A percentile compares a stretch with the other conserved stretches of the same genome.
phyloP scores from a whole-genome alignment of 2,797 vertebrate genomes.

The Bovichtus variegatus region DNA sequence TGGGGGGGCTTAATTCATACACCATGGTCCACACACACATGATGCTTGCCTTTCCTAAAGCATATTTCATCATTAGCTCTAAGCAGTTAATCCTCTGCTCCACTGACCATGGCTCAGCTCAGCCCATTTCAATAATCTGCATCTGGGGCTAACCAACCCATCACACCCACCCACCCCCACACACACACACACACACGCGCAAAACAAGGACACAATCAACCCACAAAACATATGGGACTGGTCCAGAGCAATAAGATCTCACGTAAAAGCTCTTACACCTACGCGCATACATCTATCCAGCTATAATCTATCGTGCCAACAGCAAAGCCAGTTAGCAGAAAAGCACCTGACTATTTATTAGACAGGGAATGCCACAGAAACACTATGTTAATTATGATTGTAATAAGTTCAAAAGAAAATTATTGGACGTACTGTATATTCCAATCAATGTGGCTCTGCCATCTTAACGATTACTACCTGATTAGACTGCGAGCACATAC shows the following conservation, averaged over 20 bases:
- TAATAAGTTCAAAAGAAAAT: neutral
- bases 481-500: neutral
- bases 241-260: slow-evolving; percentile 69
- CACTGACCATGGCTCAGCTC: slow-evolving; percentile 82
- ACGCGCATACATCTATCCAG: slow-evolving; percentile 37
- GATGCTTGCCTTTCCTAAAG: slow-evolving; percentile 68
- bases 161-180: slow-evolving; percentile 36
- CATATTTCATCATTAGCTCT: slow-evolving; percentile 89
- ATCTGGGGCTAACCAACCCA: slow-evolving; percentile 78
- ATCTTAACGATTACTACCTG: neutral
- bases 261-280: slow-evolving; percentile 43
- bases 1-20: slow-evolving; percentile 48
- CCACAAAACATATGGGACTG: slow-evolving; percentile 69
- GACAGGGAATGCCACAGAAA: slow-evolving; percentile 15
- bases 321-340: slow-evolving; percentile 27
- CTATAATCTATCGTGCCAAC: slow-evolving; percentile 43
- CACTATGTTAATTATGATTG: slow-evolving; percentile 6
- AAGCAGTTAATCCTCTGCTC: slow-evolving; percentile 89
- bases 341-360: slow-evolving; percentile 21
- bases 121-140: slow-evolving; percentile 87
- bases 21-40: slow-evolving; percentile 35
- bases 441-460: neutral
- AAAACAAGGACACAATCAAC: slow-evolving; percentile 68
- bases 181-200: slow-evolving; percentile 35
- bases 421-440: slow-evolving; percentile 9